Conservation (phyloP, 2,888 invertebrate species). For the Abrostola tripartita region DNA sequence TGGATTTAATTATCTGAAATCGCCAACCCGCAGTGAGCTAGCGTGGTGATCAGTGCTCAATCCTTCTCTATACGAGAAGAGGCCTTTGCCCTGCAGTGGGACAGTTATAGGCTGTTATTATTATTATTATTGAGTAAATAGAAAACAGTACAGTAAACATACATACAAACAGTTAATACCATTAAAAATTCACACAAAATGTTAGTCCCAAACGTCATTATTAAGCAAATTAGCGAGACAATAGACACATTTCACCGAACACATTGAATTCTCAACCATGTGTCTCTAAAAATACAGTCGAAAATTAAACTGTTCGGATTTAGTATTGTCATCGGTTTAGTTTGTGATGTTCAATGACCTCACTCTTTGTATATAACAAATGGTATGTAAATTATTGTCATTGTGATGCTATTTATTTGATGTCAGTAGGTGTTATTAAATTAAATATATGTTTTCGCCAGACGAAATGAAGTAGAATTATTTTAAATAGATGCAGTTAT, state of each 20-base stretch:
- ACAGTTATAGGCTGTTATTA: too few relatives aligned
- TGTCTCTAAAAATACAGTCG: not conserved
- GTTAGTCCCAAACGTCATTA: slow-evolving; percentile 3
- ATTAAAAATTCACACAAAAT: slow-evolving; percentile 5
- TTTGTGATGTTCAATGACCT: not conserved
- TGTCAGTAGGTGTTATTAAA: not conserved
- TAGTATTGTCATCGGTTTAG: not conserved
- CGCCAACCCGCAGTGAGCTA: too few relatives aligned
- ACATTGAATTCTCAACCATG: not conserved
- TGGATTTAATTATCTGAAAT: too few relatives aligned
- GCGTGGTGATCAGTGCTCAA: too few relatives aligned
- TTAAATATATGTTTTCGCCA: not conserved
- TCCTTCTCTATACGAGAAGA: too few relatives aligned
- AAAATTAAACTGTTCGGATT: not conserved
- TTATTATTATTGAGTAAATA: too few relatives aligned
- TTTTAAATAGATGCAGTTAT: too few relatives aligned
- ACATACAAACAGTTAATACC: not conserved
- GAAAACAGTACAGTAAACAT: not conserved
- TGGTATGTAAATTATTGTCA: slow-evolving; percentile 3
- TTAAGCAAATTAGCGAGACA: slow-evolving; percentile 1
- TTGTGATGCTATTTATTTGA: not conserved
- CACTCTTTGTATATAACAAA: slow-evolving; percentile 1
- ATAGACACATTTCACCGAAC: slow-evolving; percentile 1
- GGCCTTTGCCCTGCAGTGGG: too few relatives aligned
- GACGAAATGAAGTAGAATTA: not conserved